Evolutionary conservation across 2,888 invertebrate genomes (phyloP).

Genomic region (Ormyrus thymus): DNA sequence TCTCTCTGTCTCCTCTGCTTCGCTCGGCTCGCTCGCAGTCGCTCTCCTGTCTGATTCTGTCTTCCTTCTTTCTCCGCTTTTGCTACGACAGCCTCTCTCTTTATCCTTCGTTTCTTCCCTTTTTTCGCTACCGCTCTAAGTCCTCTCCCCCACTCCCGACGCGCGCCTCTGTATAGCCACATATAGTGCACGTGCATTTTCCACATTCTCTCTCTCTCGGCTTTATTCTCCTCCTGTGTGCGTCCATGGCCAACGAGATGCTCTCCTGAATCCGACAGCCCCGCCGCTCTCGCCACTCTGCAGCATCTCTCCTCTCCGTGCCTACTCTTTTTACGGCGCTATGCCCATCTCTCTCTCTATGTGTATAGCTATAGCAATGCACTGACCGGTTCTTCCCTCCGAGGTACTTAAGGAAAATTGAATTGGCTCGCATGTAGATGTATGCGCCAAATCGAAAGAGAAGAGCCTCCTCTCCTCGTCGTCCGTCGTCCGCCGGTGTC

Average conservation of each 20-base stretch:
- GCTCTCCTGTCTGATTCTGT: background rate
- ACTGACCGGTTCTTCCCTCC: conserved; percentile 56
- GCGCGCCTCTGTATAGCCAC: background rate
- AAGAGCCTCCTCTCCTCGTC: conserved; percentile 9
- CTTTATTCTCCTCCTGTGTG: conserved; percentile 56
- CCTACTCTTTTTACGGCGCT: no score
- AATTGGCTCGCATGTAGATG: conserved; percentile 34
- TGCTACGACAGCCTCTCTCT: conserved; percentile 10
- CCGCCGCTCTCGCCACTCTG: conserved; percentile 49
- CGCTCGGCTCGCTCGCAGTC: conserved; percentile 30
- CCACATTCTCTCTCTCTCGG: conserved; percentile 41
- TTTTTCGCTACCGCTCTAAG: conserved; percentile 29
- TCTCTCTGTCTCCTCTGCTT: conserved; percentile 18
- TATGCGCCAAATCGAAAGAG: conserved; percentile 15
- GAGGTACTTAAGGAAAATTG: conserved; percentile 44
- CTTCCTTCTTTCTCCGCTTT: conserved; percentile 8
- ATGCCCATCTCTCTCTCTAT: no score
- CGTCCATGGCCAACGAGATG: conserved; percentile 63
- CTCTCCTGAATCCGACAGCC: conserved; percentile 64
- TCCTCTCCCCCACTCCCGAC: conserved; percentile 43
- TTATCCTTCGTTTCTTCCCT: conserved; percentile 38
- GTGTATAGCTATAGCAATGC: background rate
- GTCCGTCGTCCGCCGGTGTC: background rate
- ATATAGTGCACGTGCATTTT: conserved; percentile 36
- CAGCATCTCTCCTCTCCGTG: background rate